phyloP scores from a whole-genome alignment of 2,797 vertebrate species.

The Sebastes steindachneri region DNA sequence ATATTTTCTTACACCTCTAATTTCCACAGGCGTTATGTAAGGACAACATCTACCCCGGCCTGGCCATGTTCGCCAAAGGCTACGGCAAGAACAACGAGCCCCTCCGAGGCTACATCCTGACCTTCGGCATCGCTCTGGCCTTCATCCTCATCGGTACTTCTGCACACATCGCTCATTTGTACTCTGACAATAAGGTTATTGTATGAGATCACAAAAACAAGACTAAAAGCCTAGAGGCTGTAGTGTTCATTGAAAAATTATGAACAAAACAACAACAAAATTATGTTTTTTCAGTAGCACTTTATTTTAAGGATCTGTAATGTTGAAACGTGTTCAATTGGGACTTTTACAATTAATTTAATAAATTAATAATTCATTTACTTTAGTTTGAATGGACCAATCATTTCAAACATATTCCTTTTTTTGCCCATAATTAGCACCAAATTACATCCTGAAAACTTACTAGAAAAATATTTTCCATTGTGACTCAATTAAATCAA shows the following conservation, averaged over 20 bases:
- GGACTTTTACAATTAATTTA: background rate
- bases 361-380: background rate
- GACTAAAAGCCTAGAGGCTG: background rate
- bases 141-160: constrained; percentile 96
- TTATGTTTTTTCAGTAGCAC: too few relatives aligned
- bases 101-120: constrained; percentile 95
- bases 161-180: background rate
- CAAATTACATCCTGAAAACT: background rate
- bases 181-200: background rate
- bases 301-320: background rate
- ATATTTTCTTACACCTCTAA: background rate
- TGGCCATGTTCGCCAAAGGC: constrained; percentile 94
- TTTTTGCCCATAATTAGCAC: background rate
- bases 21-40: constrained; percentile 92
- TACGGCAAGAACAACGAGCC: constrained; percentile 99
- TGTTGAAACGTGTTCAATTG: background rate
- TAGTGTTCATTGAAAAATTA: background rate
- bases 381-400: background rate
- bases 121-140: constrained; percentile 94
- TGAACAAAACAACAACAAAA: too few relatives aligned
- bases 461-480: background rate
- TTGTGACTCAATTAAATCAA: background rate
- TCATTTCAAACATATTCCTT: background rate
- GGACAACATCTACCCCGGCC: constrained; percentile 97
- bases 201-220: too few relatives aligned